Conservation (phyloP, 2,113 vertebrate genomes). For the Cacatua alba region DNA sequence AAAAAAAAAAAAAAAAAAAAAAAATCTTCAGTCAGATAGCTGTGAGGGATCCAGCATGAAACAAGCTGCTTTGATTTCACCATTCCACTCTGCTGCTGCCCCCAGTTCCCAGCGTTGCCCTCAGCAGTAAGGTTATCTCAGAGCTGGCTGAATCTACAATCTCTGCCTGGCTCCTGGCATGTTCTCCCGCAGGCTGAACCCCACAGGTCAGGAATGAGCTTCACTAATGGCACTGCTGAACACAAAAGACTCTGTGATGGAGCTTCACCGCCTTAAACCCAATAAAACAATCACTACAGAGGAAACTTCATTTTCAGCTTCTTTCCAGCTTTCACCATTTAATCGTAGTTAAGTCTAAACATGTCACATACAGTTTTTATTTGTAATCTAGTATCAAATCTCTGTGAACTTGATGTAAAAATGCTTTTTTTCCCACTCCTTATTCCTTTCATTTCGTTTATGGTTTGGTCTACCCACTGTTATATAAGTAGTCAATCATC, state of each 20-base stretch:
- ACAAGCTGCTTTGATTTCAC: background rate
- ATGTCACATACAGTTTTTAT: background rate
- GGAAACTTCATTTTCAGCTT: slow-evolving; percentile 1
- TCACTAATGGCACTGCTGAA: background rate
- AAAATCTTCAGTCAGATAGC: background rate
- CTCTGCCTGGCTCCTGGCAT: background rate
- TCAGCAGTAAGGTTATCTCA: background rate
- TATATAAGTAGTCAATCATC: slow-evolving; percentile 32
- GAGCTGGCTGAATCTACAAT: background rate
- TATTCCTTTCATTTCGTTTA: slow-evolving; percentile 7
- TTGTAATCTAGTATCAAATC: background rate
- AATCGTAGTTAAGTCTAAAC: background rate
- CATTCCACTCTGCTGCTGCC: background rate
- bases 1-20: background rate
- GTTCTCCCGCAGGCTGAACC: background rate
- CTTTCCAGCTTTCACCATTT: background rate
- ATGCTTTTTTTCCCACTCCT: background rate
- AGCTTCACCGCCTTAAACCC: background rate
- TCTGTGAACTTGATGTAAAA: background rate
- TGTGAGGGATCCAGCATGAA: slow-evolving; percentile 3
- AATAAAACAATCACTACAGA: slow-evolving; percentile 6
- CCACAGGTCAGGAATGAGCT: background rate
- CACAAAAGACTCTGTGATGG: background rate
- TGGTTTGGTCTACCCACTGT: slow-evolving; percentile 3
- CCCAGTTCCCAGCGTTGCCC: background rate